These are phyloP conservation scores for Steinernema carpocapsae DNA, from an alignment of 2,888 invertebrate species.

Conservation along the genomic window DNA sequence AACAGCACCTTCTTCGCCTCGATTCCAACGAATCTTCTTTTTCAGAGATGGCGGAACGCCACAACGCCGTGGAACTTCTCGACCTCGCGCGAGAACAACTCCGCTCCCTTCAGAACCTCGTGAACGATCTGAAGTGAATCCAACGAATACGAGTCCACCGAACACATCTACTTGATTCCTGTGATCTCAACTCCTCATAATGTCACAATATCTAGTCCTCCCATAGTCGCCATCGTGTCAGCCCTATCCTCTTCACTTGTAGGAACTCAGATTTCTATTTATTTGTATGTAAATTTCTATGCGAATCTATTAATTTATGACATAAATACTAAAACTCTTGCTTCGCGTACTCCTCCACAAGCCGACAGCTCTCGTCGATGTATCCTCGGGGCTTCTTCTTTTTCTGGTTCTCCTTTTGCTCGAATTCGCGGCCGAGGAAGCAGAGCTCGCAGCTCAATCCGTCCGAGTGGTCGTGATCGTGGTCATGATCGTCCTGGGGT, in stretches of 20 bases:
- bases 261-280: slow-evolving; percentile 42
- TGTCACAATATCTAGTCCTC: not conserved
- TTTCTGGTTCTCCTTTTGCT: slow-evolving; percentile 31
- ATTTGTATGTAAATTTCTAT: slow-evolving; percentile 31
- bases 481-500: slow-evolving; percentile 15
- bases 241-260: slow-evolving; percentile 16
- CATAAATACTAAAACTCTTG: not conserved
- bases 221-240: not conserved
- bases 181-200: slow-evolving; percentile 16
- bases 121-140: slow-evolving; percentile 81
- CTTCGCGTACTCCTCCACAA: slow-evolving; percentile 40
- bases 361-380: not conserved
- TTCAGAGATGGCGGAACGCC: slow-evolving; percentile 94
- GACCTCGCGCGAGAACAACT: slow-evolving; percentile 85
- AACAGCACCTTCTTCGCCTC: not conserved
- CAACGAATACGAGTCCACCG: not conserved
- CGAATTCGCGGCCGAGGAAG: slow-evolving; percentile 33
- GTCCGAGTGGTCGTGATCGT: slow-evolving; percentile 2
- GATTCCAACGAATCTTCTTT: slow-evolving; percentile 53
- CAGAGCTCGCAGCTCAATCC: slow-evolving; percentile 35
- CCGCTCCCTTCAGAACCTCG: slow-evolving; percentile 85
- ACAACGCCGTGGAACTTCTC: slow-evolving; percentile 83
- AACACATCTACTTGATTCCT: slow-evolving; percentile 5
- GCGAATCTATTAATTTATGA: not conserved
- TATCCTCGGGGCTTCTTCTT: not conserved